A percentile compares a stretch with the other conserved stretches of the same genome.
Conservation (phyloP, 1,140 invertebrate genomes). For the Leptoteleia sp. region DNA sequence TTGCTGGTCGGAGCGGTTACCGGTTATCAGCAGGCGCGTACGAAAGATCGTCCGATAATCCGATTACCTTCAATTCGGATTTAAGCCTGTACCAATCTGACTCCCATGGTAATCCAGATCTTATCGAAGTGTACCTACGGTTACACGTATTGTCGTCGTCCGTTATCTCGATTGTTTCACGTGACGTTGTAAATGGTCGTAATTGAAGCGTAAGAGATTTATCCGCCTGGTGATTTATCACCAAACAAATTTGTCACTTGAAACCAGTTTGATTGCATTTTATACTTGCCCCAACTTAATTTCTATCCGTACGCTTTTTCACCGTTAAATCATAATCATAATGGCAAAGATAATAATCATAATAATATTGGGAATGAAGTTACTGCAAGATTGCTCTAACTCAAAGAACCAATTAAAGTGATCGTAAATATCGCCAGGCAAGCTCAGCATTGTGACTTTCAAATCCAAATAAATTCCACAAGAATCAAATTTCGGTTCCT, state of each 20-base stretch:
- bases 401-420: too few relatives aligned
- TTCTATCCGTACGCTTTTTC: too few relatives aligned
- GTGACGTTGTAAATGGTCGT: conserved; percentile 39
- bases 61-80: conserved; percentile 47
- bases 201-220: conserved; percentile 33
- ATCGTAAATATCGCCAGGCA: too few relatives aligned
- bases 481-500: too few relatives aligned
- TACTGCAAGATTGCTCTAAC: too few relatives aligned
- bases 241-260: conserved; percentile 19
- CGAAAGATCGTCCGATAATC: conserved; percentile 40
- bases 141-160: conserved; percentile 37
- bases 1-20: background rate
- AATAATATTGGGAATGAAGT: too few relatives aligned
- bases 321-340: too few relatives aligned
- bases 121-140: conserved; percentile 39
- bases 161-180: conserved; percentile 45
- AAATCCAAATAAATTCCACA: too few relatives aligned
- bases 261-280: background rate
- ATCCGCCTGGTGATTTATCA: conserved; percentile 20
- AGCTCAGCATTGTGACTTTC: too few relatives aligned
- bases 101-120: conserved; percentile 42
- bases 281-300: background rate
- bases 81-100: conserved; percentile 39
- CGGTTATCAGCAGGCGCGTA: conserved; percentile 30
- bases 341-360: too few relatives aligned